Evolutionary conservation across 1,140 invertebrate species (phyloP).

Genomic region (Latrodectus geometricus): DNA sequence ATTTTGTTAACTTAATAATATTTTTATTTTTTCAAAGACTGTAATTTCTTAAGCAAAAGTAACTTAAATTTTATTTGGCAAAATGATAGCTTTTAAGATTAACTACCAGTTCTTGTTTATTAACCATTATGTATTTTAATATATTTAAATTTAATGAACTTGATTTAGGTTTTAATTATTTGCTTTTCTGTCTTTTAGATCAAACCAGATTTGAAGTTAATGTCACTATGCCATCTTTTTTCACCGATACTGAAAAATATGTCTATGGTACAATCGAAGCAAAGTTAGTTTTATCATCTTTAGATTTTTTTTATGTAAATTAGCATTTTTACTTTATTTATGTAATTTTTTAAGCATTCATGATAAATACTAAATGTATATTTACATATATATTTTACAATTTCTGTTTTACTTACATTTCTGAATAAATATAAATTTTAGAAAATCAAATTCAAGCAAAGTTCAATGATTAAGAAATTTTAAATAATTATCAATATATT

Average conservation of each 20-base stretch:
- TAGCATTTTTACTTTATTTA: too few relatives aligned
- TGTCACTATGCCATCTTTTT: conserved; percentile 94
- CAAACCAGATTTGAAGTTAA: conserved; percentile 80
- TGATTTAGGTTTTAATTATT: neutral
- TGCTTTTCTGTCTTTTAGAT: conserved; percentile 65
- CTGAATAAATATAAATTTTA: too few relatives aligned
- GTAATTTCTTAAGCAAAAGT: neutral
- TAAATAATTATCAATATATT: too few relatives aligned
- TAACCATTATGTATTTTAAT: neutral
- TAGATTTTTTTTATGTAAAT: too few relatives aligned
- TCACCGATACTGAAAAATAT: conserved; percentile 85
- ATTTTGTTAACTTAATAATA: neutral
- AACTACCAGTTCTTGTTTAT: neutral
- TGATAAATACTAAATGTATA: too few relatives aligned
- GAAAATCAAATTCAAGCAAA: too few relatives aligned
- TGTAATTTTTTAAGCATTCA: too few relatives aligned
- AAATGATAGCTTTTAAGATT: neutral
- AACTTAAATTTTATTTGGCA: neutral
- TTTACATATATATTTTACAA: too few relatives aligned
- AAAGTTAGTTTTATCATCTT: conserved; percentile 78
- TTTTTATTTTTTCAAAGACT: conserved; percentile 1
- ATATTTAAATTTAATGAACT: neutral
- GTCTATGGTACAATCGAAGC: conserved; percentile 88
- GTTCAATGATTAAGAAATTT: too few relatives aligned
- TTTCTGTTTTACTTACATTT: too few relatives aligned